Percentiles rank a stretch among this genome's conserved stretches.
These are phyloP conservation scores for Agonopterix subpropinquella DNA, from an alignment of 2,888 invertebrate species.

Conservation along the genomic window DNA sequence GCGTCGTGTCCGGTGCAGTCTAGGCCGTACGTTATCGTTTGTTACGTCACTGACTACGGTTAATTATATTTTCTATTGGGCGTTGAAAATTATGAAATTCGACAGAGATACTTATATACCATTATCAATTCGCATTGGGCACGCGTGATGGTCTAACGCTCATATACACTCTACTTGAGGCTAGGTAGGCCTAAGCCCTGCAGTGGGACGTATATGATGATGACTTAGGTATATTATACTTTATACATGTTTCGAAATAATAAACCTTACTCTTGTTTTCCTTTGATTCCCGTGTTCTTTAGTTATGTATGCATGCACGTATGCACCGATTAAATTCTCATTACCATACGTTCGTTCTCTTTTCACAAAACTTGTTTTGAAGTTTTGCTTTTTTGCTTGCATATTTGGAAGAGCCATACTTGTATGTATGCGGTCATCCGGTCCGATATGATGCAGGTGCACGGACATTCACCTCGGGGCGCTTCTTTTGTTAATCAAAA, in stretches of 20 bases:
- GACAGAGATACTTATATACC: too few species aligned
- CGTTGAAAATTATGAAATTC: too few species aligned
- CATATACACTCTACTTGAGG: too few species aligned
- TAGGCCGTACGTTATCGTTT: conserved; percentile 1
- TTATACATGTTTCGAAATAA: too few species aligned
- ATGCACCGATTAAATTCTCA: neutral
- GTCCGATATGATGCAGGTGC: conserved; percentile 46
- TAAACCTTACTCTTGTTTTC: neutral
- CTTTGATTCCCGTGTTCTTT: neutral
- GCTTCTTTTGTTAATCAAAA: neutral
- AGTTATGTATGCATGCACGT: neutral
- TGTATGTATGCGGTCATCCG: conserved; percentile 21
- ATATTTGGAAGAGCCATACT: conserved; percentile 41
- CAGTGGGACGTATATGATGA: too few species aligned
- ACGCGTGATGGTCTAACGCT: too few species aligned
- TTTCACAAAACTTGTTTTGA: conserved; percentile 34
- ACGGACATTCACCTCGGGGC: conserved; percentile 51
- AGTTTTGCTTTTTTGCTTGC: conserved; percentile 46
- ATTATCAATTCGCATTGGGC: too few species aligned
- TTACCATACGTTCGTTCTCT: neutral
- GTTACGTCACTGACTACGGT: neutral
- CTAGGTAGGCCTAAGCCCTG: too few species aligned
- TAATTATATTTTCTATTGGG: neutral
- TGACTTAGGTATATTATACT: too few species aligned
- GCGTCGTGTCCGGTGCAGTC: conserved; percentile 1